Evolutionary conservation across 30 jellyfish, hydroid and myxozoan species (phyloP), one percentile per base, ranked within the genome.

Genomic region (Clytia hemisphaerica): DNA sequence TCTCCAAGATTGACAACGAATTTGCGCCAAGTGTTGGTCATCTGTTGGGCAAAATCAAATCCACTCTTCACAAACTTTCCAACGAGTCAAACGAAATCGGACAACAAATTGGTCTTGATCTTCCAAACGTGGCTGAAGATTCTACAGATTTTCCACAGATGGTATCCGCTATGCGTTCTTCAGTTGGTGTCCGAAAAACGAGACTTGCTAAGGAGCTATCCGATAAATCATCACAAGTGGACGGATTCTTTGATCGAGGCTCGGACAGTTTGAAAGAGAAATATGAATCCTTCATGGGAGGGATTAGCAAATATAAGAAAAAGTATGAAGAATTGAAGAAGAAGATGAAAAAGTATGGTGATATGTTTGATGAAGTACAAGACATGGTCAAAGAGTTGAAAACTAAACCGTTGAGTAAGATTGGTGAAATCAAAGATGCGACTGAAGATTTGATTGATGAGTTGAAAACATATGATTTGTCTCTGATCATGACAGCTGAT

Each of bases 401-500:
- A 61, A 78, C 79, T 44, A 88, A 88, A 16, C 93, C 97, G 2
- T 53, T 88, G 47, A 51, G 88, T 6, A 83, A 88, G n/a, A 67
- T 88, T 26, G 97, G 97, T 26, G 68, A 74, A 50, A 55, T 88
- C 19, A 88, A 88, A 45, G 94, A 88, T 29, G 86, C 84, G 18
- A 48, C 88, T 1, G 93, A 75, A 59, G 83, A 45, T 10, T 54
- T 88, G 4, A 65, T 71, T 0, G 73, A 71, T 16, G 58, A 89
- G 24, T 24, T 88, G 21, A 70, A 53, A 4, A 73, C 70, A 3
- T 88, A 78, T 44, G 88, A 88, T 45, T 67, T 88, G 45, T 65
- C 78, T 15, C 80, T 44, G 65, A 28, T 88, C 18, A 4, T 88
- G 49, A 24, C 88, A 5, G 85, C 97, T 12, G 83, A 71, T 1